Evolutionary conservation across 2,888 invertebrate genomes (phyloP).

Genomic region (Meteorus cinctellus): DNA sequence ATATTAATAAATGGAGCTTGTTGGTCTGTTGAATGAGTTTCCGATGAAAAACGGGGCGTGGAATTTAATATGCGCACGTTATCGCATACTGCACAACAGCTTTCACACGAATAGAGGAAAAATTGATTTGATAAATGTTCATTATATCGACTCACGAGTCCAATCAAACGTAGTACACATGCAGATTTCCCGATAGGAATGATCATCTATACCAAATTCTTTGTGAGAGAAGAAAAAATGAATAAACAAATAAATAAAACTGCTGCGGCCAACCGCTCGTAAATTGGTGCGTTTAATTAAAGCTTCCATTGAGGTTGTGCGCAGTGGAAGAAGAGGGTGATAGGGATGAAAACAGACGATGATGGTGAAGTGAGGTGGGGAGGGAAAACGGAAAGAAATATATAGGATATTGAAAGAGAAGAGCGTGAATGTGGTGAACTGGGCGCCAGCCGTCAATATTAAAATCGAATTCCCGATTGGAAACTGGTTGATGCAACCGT

Average conservation of each 20-base stretch:
- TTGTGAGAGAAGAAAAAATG: constrained; percentile 22
- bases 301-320: constrained; percentile 40
- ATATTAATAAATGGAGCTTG: neutral
- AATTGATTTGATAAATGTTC: constrained; percentile 49
- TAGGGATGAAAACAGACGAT: neutral
- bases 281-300: constrained; percentile 54
- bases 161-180: constrained; percentile 43
- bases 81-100: constrained; percentile 1
- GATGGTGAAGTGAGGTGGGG: neutral
- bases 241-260: constrained; percentile 30
- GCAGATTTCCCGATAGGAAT: constrained; percentile 41
- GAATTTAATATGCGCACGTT: neutral
- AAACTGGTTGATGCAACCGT: constrained; percentile 36
- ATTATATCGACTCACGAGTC: constrained; percentile 45
- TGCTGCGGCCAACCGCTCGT: constrained; percentile 42
- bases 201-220: constrained; percentile 41
- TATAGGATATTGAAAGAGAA: neutral
- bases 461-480: constrained; percentile 43
- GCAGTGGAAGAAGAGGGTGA: constrained; percentile 14
- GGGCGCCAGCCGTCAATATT: constrained; percentile 45
- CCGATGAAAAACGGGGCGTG: neutral
- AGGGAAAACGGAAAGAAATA: constrained; percentile 19
- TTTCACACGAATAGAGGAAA: constrained; percentile 41
- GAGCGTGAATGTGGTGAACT: neutral
- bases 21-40: neutral